Conservation (phyloP, 2,888 invertebrate genomes). For the Hofmannophila pseudospretella region DNA sequence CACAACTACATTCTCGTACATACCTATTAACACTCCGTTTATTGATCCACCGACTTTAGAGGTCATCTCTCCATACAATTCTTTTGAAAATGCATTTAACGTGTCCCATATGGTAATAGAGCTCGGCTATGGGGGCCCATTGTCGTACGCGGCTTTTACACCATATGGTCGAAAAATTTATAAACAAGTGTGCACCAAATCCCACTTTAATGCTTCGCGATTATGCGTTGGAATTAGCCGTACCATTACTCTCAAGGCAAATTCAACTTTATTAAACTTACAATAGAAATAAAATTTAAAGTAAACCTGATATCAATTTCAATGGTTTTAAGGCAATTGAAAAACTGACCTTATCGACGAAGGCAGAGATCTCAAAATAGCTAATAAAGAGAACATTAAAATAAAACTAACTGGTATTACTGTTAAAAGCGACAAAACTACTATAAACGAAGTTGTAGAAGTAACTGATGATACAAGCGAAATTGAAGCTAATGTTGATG, state of each 20-base stretch:
- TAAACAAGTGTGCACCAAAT: constrained; percentile 70
- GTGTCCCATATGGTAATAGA: constrained; percentile 70
- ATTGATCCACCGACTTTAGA: constrained; percentile 15
- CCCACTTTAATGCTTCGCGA: constrained; percentile 54
- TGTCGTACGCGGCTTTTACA: constrained; percentile 67
- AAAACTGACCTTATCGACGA: constrained; percentile 20
- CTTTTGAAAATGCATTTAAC: constrained; percentile 73
- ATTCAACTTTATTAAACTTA: constrained; percentile 20
- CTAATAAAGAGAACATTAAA: constrained; percentile 26
- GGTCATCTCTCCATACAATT: constrained; percentile 46
- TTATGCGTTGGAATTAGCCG: constrained; percentile 39
- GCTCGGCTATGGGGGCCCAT: constrained; percentile 62
- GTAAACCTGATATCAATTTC: background rate
- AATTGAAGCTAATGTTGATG: background rate
- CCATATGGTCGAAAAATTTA: constrained; percentile 75
- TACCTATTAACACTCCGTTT: constrained; percentile 7
- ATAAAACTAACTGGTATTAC: constrained; percentile 37
- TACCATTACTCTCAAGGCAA: constrained; percentile 13
- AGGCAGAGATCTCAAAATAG: constrained; percentile 24
- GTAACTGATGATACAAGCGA: constrained; percentile 16
- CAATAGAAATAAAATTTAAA: constrained; percentile 17
- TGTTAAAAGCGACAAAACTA: constrained; percentile 49
- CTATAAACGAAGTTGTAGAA: constrained; percentile 50
- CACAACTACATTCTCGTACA: background rate
- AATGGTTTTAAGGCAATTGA: background rate